Evolutionary conservation across 37 sponge, comb jelly and placozoan genomes (phyloP).

Genomic region (Hexactinellida sp.): DNA sequence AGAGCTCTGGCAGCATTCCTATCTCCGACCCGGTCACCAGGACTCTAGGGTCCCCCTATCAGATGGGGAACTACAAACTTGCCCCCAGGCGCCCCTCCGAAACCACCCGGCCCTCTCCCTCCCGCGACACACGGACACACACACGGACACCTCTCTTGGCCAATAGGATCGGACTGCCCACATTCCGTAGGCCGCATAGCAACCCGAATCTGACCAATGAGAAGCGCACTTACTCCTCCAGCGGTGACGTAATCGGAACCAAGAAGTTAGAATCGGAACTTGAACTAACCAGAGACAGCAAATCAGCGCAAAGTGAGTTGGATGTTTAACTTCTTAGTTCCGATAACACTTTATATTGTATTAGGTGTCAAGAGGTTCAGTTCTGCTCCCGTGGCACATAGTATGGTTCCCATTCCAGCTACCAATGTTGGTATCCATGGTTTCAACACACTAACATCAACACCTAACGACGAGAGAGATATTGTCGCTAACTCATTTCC

Average conservation of each 20-base stretch:
- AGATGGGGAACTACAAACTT: neutral
- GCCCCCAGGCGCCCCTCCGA: neutral
- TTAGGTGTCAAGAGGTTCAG: neutral
- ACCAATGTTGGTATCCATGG: neutral
- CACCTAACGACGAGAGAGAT: neutral
- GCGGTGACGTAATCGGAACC: neutral
- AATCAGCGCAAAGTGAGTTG: neutral
- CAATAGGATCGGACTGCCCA: neutral
- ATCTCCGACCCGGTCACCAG: neutral
- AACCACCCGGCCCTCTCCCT: neutral
- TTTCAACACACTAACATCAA: neutral
- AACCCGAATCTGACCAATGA: neutral
- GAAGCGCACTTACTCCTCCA: neutral
- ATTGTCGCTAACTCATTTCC: neutral
- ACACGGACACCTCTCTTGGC: neutral
- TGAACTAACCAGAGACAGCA: neutral
- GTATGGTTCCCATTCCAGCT: neutral
- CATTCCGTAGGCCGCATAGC: conserved; percentile 1
- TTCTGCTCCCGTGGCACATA: neutral
- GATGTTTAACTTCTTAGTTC: neutral
- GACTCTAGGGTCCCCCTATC: neutral
- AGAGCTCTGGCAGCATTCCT: neutral
- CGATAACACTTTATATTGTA: neutral
- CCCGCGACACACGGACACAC: neutral
- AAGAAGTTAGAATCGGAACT: neutral